These are phyloP conservation scores for Chelonus formosanus DNA, from an alignment of 2,888 invertebrate genomes.

Conservation along the genomic window DNA sequence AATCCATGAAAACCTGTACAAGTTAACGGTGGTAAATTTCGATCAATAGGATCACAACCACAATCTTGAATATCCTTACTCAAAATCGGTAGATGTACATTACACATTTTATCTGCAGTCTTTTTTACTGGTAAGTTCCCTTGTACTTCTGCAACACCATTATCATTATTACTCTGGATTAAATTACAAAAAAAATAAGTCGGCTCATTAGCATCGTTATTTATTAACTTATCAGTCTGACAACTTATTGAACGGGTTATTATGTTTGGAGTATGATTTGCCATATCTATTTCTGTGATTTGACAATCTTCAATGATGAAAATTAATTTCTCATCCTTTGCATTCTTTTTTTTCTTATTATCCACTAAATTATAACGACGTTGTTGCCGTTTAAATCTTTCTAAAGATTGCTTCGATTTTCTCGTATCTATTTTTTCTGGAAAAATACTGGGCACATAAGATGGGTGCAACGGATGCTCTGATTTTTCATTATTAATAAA, in stretches of 20 bases:
- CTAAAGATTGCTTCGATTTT: constrained; percentile 14
- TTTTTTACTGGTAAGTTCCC: constrained; percentile 22
- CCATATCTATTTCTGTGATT: background rate
- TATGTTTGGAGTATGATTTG: background rate
- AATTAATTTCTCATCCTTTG: background rate
- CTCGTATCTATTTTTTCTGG: constrained; percentile 10
- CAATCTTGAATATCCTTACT: constrained; percentile 13
- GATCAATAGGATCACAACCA: constrained; percentile 24
- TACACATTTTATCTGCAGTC: constrained; percentile 9
- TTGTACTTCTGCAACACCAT: constrained; percentile 28
- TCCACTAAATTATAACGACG: background rate
- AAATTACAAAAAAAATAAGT: constrained; percentile 23
- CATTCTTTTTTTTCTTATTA: background rate
- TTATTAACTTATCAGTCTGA: constrained; percentile 25
- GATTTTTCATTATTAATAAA: constrained; percentile 34
- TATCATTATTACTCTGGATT: background rate
- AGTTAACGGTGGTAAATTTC: background rate
- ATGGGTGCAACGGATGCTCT: constrained; percentile 30
- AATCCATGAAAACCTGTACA: constrained; percentile 20
- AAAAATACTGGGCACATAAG: constrained; percentile 33
- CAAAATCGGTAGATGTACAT: constrained; percentile 2
- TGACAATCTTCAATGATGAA: background rate
- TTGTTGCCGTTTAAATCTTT: constrained; percentile 21
- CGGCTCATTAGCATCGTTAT: constrained; percentile 4
- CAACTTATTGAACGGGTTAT: constrained; percentile 21